Base-by-base conservation (phyloP, 2,113 vertebrate genomes). In the Australoheros scitulus region DNA sequence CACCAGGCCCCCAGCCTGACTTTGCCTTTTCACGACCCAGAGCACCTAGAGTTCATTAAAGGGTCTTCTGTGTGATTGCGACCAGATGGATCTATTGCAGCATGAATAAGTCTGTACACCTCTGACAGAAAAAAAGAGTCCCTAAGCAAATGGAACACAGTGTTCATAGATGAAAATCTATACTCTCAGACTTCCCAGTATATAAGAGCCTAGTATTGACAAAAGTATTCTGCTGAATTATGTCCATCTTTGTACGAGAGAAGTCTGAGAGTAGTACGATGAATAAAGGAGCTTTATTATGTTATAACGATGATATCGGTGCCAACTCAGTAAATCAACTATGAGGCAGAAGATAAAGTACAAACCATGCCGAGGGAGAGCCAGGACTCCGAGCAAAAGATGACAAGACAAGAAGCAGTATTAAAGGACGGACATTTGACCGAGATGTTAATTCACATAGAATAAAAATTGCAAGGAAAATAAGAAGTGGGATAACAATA, bases 31-130 rank as follows among this genome's bases (percentile, higher is more conserved):
- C 57, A 81, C 5, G 10, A 76, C 52, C 47, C 61, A 57, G 43
- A 61, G 32, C 61, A 56, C 55, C 57, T 10, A 22, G 24, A 29
- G 90, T 81, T 88, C 72, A 88, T 61, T 59, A 61, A 26, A 11
- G 57, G 75, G 3, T 68, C 63, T 14, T 24, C 47, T 47, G 32
- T 47, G 70, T 89, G 58, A 88, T 87, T 80, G n/a, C 5, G 20
- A 85, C 43, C 89, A 92, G 88, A 89, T 88, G 90, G 81, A 76
- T 58, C 59, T 32, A 5, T 74, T n/a, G 61, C 72, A 47, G 43
- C n/a, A 50, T 6, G 47, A 83, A 56, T 59, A 56, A 29, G 57
- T 61, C 18, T 3, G 3, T 52, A 83, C 78, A 75, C 14, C 76
- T 77, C 18, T 76, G 68, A 81, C 38, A 70, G 26, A 38, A 82